Conservation (phyloP, 2,888 invertebrate species). For the Callimorpha dominula region DNA sequence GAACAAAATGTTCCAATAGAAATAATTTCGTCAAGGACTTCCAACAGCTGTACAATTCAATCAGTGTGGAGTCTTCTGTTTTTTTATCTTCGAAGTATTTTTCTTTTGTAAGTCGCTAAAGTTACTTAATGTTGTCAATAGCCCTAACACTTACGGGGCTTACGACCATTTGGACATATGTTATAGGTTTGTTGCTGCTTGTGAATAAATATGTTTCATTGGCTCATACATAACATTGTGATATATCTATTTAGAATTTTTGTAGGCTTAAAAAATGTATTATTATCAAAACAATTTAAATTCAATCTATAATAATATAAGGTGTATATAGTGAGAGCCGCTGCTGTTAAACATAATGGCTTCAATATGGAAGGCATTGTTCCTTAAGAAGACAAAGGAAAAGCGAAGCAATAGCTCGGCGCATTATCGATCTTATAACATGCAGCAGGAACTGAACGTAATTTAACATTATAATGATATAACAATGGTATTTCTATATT, state of each 20-base stretch:
- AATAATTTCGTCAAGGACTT: constrained; percentile 84
- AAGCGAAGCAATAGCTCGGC: constrained; percentile 6
- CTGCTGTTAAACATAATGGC: not conserved
- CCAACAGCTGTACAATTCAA: constrained; percentile 84
- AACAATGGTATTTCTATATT: not conserved
- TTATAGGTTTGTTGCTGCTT: not conserved
- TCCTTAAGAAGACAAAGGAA: constrained; percentile 18
- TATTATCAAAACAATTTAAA: not conserved
- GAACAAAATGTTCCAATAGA: constrained; percentile 85
- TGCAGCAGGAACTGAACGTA: constrained; percentile 4
- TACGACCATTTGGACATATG: not conserved
- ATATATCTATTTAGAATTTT: too few species aligned
- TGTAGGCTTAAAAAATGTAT: too few species aligned
- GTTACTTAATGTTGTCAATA: constrained; percentile 70
- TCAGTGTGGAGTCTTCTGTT: constrained; percentile 74
- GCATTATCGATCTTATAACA: constrained; percentile 17
- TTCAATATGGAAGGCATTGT: constrained; percentile 12
- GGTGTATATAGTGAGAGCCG: not conserved
- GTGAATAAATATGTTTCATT: not conserved
- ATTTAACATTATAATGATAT: not conserved
- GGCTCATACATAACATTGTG: too few species aligned
- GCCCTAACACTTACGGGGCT: constrained; percentile 64
- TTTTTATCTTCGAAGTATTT: constrained; percentile 68
- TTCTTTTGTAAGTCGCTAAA: constrained; percentile 65
- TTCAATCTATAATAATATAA: not conserved